Percentiles rank a stretch among this genome's conserved stretches.
These are phyloP conservation scores for Cynodonichthys magdalenae DNA, from an alignment of 2,797 vertebrate genomes.

Conservation along the genomic window DNA sequence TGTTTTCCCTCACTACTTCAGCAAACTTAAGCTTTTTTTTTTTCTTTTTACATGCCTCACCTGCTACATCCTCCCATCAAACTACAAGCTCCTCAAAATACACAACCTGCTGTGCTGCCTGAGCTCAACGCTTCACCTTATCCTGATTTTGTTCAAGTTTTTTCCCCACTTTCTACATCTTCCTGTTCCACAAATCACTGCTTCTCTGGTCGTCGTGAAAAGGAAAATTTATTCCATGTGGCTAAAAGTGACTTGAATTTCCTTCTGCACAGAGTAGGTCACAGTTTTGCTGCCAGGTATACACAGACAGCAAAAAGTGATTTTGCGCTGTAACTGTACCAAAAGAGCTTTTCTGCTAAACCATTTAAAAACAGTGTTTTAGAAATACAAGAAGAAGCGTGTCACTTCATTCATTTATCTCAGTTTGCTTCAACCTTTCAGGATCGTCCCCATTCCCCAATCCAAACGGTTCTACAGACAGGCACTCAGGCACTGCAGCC, in stretches of 20 bases:
- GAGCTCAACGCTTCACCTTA: conserved; percentile 21
- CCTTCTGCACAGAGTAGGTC: conserved; percentile 9
- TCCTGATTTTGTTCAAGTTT: not conserved
- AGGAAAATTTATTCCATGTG: conserved; percentile 28
- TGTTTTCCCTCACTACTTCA: conserved; percentile 20
- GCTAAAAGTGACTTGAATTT: conserved; percentile 21
- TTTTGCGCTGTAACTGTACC: conserved; percentile 2
- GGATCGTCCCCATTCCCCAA: not conserved
- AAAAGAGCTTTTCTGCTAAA: not conserved
- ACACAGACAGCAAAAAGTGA: conserved; percentile 5
- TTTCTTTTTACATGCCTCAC: conserved; percentile 27
- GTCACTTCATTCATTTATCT: not conserved
- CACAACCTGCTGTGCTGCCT: conserved; percentile 12
- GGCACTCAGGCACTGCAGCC: conserved; percentile 2
- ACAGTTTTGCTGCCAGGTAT: conserved; percentile 8
- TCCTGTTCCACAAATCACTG: conserved; percentile 10
- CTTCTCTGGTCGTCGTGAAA: conserved; percentile 18
- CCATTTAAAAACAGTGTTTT: not conserved
- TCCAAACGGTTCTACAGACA: not conserved
- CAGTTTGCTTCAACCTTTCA: not conserved
- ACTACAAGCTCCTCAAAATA: conserved; percentile 14
- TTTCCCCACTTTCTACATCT: not conserved
- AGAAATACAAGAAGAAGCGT: not conserved
- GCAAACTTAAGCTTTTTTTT: conserved; percentile 24
- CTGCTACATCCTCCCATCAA: conserved; percentile 29